Conservation (phyloP, 2,113 vertebrate species). For the Hippocampus barbouri region DNA sequence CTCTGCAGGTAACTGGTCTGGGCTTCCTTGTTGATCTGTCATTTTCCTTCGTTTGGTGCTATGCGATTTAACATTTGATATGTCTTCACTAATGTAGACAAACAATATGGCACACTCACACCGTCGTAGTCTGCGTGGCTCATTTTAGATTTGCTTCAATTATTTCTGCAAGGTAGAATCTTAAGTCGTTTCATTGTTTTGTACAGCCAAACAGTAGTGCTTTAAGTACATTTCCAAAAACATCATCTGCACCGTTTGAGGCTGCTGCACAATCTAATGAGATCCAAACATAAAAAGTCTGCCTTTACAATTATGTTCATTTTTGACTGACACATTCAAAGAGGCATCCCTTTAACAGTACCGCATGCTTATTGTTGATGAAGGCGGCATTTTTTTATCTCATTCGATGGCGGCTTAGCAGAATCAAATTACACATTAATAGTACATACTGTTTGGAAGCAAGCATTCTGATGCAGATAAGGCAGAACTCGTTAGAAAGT, state of each 20-base stretch:
- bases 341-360: background rate
- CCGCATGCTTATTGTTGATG: background rate
- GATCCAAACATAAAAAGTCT: background rate
- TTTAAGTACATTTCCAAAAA: no score
- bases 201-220: background rate
- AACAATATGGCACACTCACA: background rate
- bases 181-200: background rate
- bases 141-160: background rate
- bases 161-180: background rate
- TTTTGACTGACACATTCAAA: background rate
- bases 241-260: no score
- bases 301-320: background rate
- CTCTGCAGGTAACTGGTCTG: conserved; percentile 80
- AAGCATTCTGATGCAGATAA: conserved; percentile 6
- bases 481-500: background rate
- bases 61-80: conserved; percentile 17
- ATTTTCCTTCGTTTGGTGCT: conserved; percentile 69
- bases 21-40: conserved; percentile 80
- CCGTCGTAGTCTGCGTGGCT: background rate
- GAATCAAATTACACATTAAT: background rate
- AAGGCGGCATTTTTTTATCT: background rate
- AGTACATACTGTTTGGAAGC: conserved; percentile 2
- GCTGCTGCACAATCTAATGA: background rate
- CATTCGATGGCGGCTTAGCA: background rate
- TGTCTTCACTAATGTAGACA: background rate